Evolutionary conservation across 1,140 invertebrate genomes (phyloP).

Genomic region (Thaumetopoea pityocampa): DNA sequence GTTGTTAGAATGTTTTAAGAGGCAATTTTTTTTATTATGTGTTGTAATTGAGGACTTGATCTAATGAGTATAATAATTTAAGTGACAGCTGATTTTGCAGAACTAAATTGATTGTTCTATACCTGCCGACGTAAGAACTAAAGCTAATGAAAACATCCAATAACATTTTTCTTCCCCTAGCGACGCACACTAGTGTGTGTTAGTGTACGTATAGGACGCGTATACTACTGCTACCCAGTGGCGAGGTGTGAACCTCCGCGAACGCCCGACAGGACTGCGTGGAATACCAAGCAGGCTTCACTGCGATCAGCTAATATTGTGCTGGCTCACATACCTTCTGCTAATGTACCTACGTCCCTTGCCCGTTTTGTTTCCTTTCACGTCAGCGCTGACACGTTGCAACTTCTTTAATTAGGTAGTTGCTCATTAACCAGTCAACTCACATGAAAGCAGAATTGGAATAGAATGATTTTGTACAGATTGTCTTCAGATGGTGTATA

Average conservation of each 20-base stretch:
- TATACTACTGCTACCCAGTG: slow-evolving; percentile 12
- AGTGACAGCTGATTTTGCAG: too few relatives aligned
- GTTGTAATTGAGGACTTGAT: too few relatives aligned
- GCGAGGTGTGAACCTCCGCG: too few relatives aligned
- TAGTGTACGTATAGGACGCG: slow-evolving; percentile 13
- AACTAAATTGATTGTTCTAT: too few relatives aligned
- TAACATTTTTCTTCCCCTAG: too few relatives aligned
- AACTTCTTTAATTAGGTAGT: slow-evolving; percentile 40
- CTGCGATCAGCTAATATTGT: slow-evolving; percentile 46
- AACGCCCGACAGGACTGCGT: slow-evolving; percentile 33
- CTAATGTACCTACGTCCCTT: slow-evolving; percentile 49
- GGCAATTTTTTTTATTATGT: too few relatives aligned
- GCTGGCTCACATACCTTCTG: slow-evolving; percentile 52
- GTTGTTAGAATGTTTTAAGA: too few relatives aligned
- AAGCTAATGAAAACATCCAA: too few relatives aligned
- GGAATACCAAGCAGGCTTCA: slow-evolving; percentile 50
- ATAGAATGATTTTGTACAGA: too few relatives aligned
- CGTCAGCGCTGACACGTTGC: slow-evolving; percentile 15
- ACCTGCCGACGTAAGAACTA: too few relatives aligned
- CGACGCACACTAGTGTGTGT: neutral
- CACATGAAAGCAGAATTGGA: neutral
- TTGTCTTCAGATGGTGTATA: too few relatives aligned
- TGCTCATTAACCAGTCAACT: neutral
- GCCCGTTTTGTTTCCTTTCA: slow-evolving; percentile 42
- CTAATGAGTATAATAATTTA: too few relatives aligned